A percentile compares a stretch with the other conserved stretches of the same genome.
Evolutionary conservation across 2,888 invertebrate genomes (phyloP).

Genomic region (Tigriopus californicus): DNA sequence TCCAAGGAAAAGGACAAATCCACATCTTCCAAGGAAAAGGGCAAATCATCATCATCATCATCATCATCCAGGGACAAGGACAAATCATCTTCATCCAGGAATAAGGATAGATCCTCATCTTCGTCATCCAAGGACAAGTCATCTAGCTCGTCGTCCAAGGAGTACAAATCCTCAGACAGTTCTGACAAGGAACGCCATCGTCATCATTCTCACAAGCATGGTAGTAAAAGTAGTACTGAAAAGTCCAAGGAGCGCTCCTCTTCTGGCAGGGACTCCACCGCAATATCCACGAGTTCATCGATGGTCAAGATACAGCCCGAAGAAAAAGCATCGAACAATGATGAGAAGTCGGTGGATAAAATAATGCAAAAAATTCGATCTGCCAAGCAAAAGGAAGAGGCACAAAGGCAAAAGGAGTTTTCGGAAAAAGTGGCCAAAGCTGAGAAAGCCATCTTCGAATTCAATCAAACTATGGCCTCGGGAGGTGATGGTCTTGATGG

Average conservation of each 20-base stretch:
- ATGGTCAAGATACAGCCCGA: too few species aligned
- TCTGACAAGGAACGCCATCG: too few species aligned
- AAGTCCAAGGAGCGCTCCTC: not conserved
- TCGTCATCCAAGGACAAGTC: not conserved
- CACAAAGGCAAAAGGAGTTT: constrained; percentile 12
- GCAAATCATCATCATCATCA: too few species aligned
- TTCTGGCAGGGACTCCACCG: not conserved
- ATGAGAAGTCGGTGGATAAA: constrained; percentile 22
- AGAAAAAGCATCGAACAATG: not conserved
- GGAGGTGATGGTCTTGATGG: too few species aligned
- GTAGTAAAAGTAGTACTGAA: not conserved
- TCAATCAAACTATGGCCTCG: too few species aligned
- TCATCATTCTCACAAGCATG: not conserved
- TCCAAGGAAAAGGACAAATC: not conserved
- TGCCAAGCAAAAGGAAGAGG: not conserved
- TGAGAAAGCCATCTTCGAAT: constrained; percentile 5
- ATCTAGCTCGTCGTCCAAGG: not conserved
- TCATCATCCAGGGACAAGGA: not conserved
- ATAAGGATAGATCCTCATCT: too few species aligned
- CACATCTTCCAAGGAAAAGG: not conserved
- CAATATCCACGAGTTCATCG: too few species aligned
- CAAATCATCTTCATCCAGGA: not conserved
- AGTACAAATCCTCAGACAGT: not conserved
- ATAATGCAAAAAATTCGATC: constrained; percentile 24
- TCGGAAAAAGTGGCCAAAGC: constrained; percentile 8